Base-by-base conservation (phyloP, 2,113 vertebrate species). In the Atlantisia rogersi region DNA sequence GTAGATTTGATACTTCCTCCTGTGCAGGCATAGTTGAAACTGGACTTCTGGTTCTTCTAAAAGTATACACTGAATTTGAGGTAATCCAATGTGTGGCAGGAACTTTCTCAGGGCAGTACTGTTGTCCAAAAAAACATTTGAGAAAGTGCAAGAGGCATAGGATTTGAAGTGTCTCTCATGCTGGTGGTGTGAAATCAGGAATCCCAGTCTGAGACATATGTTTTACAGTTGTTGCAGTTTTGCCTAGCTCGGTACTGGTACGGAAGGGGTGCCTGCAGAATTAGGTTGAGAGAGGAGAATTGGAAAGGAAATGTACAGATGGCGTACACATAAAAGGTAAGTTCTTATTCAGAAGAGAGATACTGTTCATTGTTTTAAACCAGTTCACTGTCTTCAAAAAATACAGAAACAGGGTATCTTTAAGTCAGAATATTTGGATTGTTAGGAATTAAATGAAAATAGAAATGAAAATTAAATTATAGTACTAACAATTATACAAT, bases 91-190 rank as follows among this genome's bases (percentile, higher is more conserved):
- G 18, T 1, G 6, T 48, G 9, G 46, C 35, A 67, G n/a, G 14
- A 40, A 48, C 21, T 16, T 48, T 75, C 5, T 7, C 25, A 60
- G 52, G 24, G 24, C 58, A 50, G 24, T 40, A 31, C 53, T 73
- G 85, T 62, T 22, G 48, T 46, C 64, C 29, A 69, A 62, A 71
- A 71, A 71, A 20, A 0, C 8, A 15, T 56, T 39, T 48, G 29
- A 62, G 58, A 42, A 70, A 26, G 6, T 32, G 15, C 31, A 21
- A 80, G 53, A 46, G 16, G 31, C 59, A 29, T 62, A 68, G 80
- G 69, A 64, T 1, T 69, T 13, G 32, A 62, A 53, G 20, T 15
- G 4, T 26, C 24, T 84, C 18, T 4, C 24, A 18, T 0, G 0
- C 26, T 63, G 31, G n/a, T 31, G 44, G 60, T 24, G 11, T 25